Conservation (phyloP, 2,888 invertebrate genomes). For the Dicyrtoma fusca region DNA sequence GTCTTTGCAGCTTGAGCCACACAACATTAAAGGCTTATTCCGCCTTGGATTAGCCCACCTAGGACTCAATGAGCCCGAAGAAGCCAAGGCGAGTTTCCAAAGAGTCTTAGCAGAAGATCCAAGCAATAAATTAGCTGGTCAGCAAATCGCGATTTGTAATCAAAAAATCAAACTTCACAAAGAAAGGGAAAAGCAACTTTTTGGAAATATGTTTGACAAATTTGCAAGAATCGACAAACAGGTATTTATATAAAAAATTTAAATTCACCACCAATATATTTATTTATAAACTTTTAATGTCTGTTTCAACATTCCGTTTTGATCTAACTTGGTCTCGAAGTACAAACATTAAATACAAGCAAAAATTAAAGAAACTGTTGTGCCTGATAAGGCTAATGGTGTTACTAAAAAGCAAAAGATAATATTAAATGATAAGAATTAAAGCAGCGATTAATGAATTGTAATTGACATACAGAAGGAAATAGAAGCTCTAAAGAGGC, state of each 20-base stretch:
- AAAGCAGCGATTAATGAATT: too few species aligned
- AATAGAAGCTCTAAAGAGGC: constrained; percentile 69
- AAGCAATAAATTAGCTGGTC: constrained; percentile 82
- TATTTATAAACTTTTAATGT: not conserved
- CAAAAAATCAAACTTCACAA: constrained; percentile 74
- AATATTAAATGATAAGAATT: too few species aligned
- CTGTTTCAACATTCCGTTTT: not conserved
- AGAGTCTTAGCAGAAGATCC: constrained; percentile 77
- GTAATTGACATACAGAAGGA: too few species aligned
- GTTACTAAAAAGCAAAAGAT: too few species aligned
- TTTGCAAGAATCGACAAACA: constrained; percentile 57
- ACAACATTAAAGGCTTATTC: constrained; percentile 87
- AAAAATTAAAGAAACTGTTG: not conserved
- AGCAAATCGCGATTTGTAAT: constrained; percentile 74
- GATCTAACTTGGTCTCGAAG: not conserved
- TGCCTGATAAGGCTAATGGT: too few species aligned
- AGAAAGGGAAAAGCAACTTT: constrained; percentile 81
- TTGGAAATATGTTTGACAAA: constrained; percentile 94
- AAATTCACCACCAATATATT: not conserved
- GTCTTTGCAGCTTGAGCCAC: constrained; percentile 73
- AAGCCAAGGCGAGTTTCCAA: constrained; percentile 78
- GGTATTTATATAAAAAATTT: too few species aligned
- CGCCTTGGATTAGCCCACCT: constrained; percentile 81
- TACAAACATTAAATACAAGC: not conserved
- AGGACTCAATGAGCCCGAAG: constrained; percentile 74